phyloP scores from a whole-genome alignment of 2,113 vertebrate genomes.

The Dipodomys ordii region DNA sequence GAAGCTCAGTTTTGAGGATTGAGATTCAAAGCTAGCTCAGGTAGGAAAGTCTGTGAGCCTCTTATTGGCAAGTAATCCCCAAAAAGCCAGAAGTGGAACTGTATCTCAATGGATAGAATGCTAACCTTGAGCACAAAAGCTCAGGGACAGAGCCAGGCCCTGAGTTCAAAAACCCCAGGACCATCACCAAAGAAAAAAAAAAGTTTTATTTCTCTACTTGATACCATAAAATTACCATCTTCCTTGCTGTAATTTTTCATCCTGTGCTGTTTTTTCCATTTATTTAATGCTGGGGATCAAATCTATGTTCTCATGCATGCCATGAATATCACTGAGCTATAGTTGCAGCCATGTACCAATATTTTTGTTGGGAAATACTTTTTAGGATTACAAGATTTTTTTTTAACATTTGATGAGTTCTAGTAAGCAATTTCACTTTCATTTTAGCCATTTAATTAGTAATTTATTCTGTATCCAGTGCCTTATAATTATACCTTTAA shows the following conservation, averaged over 20 bases:
- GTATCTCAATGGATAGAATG: too few species aligned
- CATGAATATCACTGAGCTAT: not conserved
- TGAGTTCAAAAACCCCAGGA: too few species aligned
- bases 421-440: constrained; percentile 34
- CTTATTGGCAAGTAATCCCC: too few species aligned
- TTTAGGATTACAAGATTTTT: not conserved
- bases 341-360: not conserved
- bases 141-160: too few species aligned
- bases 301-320: not conserved
- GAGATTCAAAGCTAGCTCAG: too few species aligned
- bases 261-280: not conserved
- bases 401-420: constrained; percentile 52
- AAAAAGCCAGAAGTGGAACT: too few species aligned
- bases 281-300: not conserved
- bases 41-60: too few species aligned
- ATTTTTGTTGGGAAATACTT: constrained; percentile 52
- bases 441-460: constrained; percentile 31
- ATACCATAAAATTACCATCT: not conserved
- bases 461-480: not conserved
- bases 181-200: too few species aligned
- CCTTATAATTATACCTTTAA: constrained; percentile 18
- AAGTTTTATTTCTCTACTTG: not conserved
- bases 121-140: too few species aligned
- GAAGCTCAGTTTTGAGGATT: too few species aligned
- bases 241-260: not conserved